These are phyloP conservation scores for Ceratotherium simum DNA, from an alignment of 2,113 vertebrate species.

Conservation along the genomic window DNA sequence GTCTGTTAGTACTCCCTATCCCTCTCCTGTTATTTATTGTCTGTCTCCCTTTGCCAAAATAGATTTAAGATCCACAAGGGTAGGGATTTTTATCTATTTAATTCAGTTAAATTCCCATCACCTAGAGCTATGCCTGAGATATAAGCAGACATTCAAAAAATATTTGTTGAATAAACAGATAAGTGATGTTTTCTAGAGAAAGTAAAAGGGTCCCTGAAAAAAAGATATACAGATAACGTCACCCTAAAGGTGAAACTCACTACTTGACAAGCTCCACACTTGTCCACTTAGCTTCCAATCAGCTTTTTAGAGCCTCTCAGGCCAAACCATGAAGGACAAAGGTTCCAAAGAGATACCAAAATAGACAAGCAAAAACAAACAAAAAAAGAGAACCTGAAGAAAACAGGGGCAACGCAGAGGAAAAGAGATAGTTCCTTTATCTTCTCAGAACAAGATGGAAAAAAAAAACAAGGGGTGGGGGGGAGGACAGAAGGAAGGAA, in stretches of 20 bases:
- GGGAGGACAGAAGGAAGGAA: neutral
- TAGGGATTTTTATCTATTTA: slow-evolving; percentile 4
- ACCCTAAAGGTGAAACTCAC: neutral
- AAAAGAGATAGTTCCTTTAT: neutral
- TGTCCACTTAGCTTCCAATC: neutral
- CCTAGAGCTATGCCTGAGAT: neutral
- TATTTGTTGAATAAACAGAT: neutral
- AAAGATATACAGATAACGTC: neutral
- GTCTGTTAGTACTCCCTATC: neutral
- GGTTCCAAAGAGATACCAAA: neutral
- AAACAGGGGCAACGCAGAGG: neutral
- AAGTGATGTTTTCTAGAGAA: neutral
- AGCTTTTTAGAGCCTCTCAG: neutral
- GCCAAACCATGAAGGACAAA: neutral
- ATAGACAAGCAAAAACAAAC: neutral
- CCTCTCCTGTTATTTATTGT: neutral
- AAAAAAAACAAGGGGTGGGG: neutral
- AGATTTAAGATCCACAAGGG: neutral
- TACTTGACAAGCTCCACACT: neutral
- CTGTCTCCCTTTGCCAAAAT: neutral
- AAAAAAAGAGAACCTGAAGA: neutral
- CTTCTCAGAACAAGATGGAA: neutral
- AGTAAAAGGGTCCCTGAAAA: neutral
- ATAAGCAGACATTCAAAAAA: neutral
- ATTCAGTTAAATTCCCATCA: neutral